Base-by-base conservation (phyloP, 2,113 vertebrate species). In the Alethe castanea region DNA sequence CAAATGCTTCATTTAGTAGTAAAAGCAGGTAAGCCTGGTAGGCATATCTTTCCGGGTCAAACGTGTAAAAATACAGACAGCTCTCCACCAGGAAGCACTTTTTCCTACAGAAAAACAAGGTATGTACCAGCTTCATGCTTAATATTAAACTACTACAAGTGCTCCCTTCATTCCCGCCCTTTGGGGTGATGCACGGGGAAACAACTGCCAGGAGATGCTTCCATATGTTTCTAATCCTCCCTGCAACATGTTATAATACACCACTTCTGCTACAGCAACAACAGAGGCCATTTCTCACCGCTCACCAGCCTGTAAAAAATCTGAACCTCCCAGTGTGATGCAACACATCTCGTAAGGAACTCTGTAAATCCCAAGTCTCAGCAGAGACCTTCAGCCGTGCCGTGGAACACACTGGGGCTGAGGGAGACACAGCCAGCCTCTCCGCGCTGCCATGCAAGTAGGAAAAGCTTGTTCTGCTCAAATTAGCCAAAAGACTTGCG, bases 341-440 rank as follows among this genome's bases (percentile, higher is more conserved):
- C 81, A 79, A 92, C 6, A 0, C 50, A 24, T n/a, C 57, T 81
- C 6, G 0, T 19, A 62, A 90, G 79, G 83, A 86, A 14, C 48
- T 64, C 61, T 8, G 61, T 31, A 80, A 66, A 64, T 7, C 52
- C 4, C 45, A 19, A 54, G 64, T 6, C 28, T 28, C 33, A 23
- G 36, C 62, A 50, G 31, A 42, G 70, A 33, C 54, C 3, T 1
- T 36, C 61, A 26, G 36, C 4, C 0, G 0, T 6, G 15, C 47
- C 14, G 2, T 19, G 54, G 42, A 74, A 48, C 54, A 11, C 40
- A 3, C 1, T 3, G 31, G 25, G 42, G 64, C 16, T 24, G 54
- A 70, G 45, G 14, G 35, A 66, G 61, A 24, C 50, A 88, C 57
- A 60, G 62, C 31, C 72, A 81, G 59, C 35, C 29, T 26, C 17